phyloP scores from a whole-genome alignment of 1,140 invertebrate species.

The Drosophila funebris region DNA sequence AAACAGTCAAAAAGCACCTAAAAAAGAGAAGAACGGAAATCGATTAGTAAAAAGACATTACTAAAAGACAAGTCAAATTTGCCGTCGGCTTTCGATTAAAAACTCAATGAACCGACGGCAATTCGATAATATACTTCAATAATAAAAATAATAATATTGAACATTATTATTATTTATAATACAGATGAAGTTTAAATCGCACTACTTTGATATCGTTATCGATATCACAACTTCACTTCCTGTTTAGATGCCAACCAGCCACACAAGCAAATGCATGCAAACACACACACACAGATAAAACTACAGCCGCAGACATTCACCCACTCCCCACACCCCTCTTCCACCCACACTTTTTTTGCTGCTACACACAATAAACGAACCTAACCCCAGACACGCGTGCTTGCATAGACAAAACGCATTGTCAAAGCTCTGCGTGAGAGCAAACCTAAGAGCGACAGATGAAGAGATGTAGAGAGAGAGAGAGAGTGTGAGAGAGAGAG shows the following conservation, averaged over 20 bases:
- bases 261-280: conserved; percentile 1
- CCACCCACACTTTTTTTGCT: neutral
- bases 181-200: neutral
- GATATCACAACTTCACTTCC: conserved; percentile 29
- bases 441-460: conserved; percentile 15
- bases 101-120: conserved; percentile 29
- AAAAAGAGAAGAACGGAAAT: conserved; percentile 14
- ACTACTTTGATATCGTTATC: neutral
- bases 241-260: conserved; percentile 32
- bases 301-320: conserved; percentile 29
- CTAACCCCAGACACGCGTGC: conserved; percentile 53
- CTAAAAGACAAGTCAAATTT: neutral
- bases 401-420: conserved; percentile 57
- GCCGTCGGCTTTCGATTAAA: neutral
- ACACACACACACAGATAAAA: conserved; percentile 18
- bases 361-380: conserved; percentile 24
- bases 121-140: neutral
- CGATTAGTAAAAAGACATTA: conserved; percentile 34
- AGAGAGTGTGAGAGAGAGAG: conserved; percentile 6
- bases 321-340: neutral
- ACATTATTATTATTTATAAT: neutral
- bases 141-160: neutral
- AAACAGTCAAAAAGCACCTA: conserved; percentile 84
- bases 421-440: conserved; percentile 51
- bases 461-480: conserved; percentile 14